These are phyloP conservation scores for Drosophila tripunctata DNA, from an alignment of 2,888 invertebrate genomes.

Conservation along the genomic window DNA sequence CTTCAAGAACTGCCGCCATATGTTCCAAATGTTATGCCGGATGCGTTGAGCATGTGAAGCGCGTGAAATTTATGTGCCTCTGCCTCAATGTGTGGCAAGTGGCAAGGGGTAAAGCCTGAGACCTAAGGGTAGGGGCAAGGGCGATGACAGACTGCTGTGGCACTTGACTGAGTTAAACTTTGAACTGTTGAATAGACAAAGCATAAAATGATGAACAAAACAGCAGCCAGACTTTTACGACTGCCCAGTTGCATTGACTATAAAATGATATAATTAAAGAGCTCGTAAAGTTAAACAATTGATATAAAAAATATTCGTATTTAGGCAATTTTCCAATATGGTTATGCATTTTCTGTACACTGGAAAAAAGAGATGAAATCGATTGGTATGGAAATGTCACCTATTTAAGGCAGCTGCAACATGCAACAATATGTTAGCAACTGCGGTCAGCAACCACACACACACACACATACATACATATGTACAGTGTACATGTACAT, in stretches of 20 bases:
- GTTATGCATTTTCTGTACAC: too few relatives aligned
- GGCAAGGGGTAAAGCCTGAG: slow-evolving; percentile 7
- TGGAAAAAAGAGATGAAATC: too few relatives aligned
- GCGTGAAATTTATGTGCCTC: slow-evolving; percentile 71
- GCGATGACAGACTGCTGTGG: slow-evolving; percentile 63
- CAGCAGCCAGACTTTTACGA: slow-evolving; percentile 26
- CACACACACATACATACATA: too few relatives aligned
- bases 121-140: background rate
- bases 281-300: slow-evolving; percentile 5
- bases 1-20: slow-evolving; percentile 62
- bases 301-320: background rate
- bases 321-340: too few relatives aligned
- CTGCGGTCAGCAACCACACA: slow-evolving; percentile 28
- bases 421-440: slow-evolving; percentile 16
- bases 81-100: slow-evolving; percentile 7
- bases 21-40: slow-evolving; percentile 57
- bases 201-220: slow-evolving; percentile 16
- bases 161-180: slow-evolving; percentile 72
- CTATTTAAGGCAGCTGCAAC: slow-evolving; percentile 5
- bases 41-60: slow-evolving; percentile 64
- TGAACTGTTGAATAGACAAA: slow-evolving; percentile 61
- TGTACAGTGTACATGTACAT: too few relatives aligned
- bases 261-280: slow-evolving; percentile 60
- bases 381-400: too few relatives aligned
- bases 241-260: slow-evolving; percentile 47